Percentiles rank a stretch among this genome's conserved stretches.
These are phyloP conservation scores for Syngnathoides biaculeatus DNA, from an alignment of 2,113 vertebrate genomes.

Conservation along the genomic window DNA sequence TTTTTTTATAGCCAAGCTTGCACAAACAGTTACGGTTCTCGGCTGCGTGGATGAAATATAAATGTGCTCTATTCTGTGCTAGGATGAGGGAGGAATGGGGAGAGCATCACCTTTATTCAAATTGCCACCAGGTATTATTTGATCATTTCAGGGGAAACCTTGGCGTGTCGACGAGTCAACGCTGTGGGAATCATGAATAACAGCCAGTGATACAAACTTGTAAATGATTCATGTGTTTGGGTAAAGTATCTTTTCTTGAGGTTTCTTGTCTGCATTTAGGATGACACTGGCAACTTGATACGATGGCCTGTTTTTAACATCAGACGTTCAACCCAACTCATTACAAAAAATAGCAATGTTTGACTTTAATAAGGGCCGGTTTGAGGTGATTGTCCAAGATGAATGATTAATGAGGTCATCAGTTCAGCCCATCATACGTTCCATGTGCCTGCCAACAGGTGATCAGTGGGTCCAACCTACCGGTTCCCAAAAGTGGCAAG, in stretches of 20 bases:
- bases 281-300: slow-evolving; percentile 26
- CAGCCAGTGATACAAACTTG: slow-evolving; percentile 23
- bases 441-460: slow-evolving; percentile 64
- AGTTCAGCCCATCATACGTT: not conserved
- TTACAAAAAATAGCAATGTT: slow-evolving; percentile 24
- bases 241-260: slow-evolving; percentile 37
- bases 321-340: not conserved
- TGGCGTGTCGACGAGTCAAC: slow-evolving; percentile 18
- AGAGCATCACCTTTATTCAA: slow-evolving; percentile 31
- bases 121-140: slow-evolving; percentile 30
- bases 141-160: slow-evolving; percentile 30
- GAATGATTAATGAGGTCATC: too few species aligned
- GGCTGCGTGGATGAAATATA: slow-evolving; percentile 37
- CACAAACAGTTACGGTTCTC: slow-evolving; percentile 5
- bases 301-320: slow-evolving; percentile 1
- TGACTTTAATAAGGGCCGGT: slow-evolving; percentile 54
- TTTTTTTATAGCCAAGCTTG: not conserved
- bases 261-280: slow-evolving; percentile 21
- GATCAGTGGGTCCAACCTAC: slow-evolving; percentile 80
- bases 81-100: not conserved
- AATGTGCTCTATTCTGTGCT: slow-evolving; percentile 23
- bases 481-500: slow-evolving; percentile 58
- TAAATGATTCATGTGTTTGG: slow-evolving; percentile 46
- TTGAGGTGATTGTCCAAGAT: too few species aligned
- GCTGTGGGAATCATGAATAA: slow-evolving; percentile 24